A percentile compares a stretch with the other conserved stretches of the same genome.
These are phyloP conservation scores for Limnephilus rhombicus DNA, from an alignment of 2,888 invertebrate species.

Conservation along the genomic window DNA sequence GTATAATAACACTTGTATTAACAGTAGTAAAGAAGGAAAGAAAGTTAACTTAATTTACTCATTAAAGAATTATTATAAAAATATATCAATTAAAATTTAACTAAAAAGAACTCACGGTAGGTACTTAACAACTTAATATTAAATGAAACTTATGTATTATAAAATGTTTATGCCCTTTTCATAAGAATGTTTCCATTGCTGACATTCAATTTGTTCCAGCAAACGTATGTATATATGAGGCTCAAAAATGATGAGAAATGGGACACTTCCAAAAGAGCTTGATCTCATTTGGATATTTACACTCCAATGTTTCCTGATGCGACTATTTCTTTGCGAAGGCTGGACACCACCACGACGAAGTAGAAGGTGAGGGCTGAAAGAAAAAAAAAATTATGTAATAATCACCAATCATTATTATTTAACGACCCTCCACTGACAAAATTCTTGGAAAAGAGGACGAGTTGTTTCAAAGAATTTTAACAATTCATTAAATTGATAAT, in stretches of 20 bases:
- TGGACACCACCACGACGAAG: slow-evolving; percentile 14
- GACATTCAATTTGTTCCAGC: background rate
- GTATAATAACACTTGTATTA: background rate
- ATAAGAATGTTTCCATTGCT: background rate
- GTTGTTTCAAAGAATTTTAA: too few species aligned
- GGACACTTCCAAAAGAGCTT: background rate
- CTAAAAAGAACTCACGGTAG: background rate
- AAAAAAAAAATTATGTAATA: background rate
- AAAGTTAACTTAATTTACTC: background rate
- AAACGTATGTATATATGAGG: background rate
- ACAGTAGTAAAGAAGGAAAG: background rate
- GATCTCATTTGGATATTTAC: background rate
- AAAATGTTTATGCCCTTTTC: background rate
- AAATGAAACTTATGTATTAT: background rate
- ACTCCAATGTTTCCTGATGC: slow-evolving; percentile 17
- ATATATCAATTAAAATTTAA: background rate
- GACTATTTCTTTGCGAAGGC: slow-evolving; percentile 9
- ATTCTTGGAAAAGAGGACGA: too few species aligned
- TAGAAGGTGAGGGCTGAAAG: slow-evolving; percentile 27
- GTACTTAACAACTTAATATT: background rate
- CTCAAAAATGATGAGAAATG: background rate
- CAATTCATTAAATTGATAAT: too few species aligned
- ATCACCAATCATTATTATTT: too few species aligned
- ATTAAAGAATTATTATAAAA: background rate
- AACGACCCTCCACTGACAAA: too few species aligned